Percentiles rank a stretch among this genome's conserved stretches.
Conservation (phyloP, 2,113 vertebrate species). For the Etheostoma spectabile region DNA sequence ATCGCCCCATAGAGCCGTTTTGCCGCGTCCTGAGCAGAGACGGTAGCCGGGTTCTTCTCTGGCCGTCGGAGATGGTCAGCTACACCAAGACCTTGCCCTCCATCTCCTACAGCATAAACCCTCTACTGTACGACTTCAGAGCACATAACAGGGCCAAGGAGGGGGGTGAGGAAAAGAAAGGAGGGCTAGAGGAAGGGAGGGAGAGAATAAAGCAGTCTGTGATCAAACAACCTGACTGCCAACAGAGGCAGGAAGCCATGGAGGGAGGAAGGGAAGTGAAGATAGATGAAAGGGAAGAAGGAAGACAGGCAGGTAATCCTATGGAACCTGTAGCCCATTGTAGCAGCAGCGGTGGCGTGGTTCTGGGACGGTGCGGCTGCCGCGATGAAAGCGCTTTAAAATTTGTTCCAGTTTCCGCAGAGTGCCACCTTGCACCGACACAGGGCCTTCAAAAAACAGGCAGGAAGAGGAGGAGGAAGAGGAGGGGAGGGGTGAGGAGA, state of each 20-base stretch:
- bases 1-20: constrained; percentile 72
- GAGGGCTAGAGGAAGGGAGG: constrained; percentile 45
- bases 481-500: constrained; percentile 61
- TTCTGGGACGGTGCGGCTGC: constrained; percentile 36
- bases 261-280: constrained; percentile 57
- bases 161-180: constrained; percentile 40
- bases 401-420: constrained; percentile 50
- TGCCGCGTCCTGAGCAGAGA: constrained; percentile 71
- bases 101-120: constrained; percentile 78
- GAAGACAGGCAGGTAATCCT: constrained; percentile 70
- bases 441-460: constrained; percentile 29
- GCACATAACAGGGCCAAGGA: constrained; percentile 64
- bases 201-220: constrained; percentile 62
- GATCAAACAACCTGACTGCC: constrained; percentile 71
- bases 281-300: constrained; percentile 70
- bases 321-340: constrained; percentile 54
- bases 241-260: constrained; percentile 53
- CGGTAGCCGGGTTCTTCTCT: constrained; percentile 69
- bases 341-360: constrained; percentile 14
- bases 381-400: constrained; percentile 66
- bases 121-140: constrained; percentile 79
- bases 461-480: constrained; percentile 57
- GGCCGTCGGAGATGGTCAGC: constrained; percentile 79
- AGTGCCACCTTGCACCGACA: constrained; percentile 33
- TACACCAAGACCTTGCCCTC: constrained; percentile 70